phyloP scores from a whole-genome alignment of 2,797 vertebrate species.

The Macropus fuliginosus region DNA sequence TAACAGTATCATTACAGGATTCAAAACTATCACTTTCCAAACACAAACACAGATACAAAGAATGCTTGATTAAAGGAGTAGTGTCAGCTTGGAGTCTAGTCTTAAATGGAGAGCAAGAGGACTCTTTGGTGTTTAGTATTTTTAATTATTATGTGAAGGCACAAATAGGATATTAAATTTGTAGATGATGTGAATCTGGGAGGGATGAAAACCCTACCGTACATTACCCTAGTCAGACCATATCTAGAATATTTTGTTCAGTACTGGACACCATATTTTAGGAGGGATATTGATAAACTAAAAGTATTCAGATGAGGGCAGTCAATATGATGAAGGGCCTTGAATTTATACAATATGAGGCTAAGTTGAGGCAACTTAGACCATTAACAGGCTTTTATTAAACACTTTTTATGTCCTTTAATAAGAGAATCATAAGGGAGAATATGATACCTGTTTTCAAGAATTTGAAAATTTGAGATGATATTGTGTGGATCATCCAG shows the following conservation, averaged over 20 bases:
- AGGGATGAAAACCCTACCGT: not conserved
- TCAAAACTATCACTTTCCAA: not conserved
- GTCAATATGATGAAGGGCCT: not conserved
- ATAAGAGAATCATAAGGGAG: not conserved
- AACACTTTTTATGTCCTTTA: not conserved
- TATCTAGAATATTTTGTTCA: not conserved
- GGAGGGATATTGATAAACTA: not conserved
- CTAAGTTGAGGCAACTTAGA: not conserved
- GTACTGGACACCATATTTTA: not conserved
- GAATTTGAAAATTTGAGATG: not conserved
- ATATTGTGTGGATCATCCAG: not conserved
- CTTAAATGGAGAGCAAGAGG: not conserved
- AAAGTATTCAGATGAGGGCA: not conserved
- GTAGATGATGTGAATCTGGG: not conserved
- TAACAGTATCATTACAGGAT: not conserved
- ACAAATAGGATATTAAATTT: not conserved
- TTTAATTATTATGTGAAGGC: not conserved
- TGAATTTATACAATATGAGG: not conserved
- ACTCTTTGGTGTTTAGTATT: not conserved
- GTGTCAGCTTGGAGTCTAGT: not conserved
- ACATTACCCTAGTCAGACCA: not conserved
- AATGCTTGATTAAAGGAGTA: not conserved
- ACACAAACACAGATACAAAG: not conserved
- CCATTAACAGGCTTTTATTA: not conserved
- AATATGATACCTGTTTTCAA: not conserved